Evolutionary conservation across 2,113 vertebrate genomes (phyloP).

Genomic region (Bos indicus): DNA sequence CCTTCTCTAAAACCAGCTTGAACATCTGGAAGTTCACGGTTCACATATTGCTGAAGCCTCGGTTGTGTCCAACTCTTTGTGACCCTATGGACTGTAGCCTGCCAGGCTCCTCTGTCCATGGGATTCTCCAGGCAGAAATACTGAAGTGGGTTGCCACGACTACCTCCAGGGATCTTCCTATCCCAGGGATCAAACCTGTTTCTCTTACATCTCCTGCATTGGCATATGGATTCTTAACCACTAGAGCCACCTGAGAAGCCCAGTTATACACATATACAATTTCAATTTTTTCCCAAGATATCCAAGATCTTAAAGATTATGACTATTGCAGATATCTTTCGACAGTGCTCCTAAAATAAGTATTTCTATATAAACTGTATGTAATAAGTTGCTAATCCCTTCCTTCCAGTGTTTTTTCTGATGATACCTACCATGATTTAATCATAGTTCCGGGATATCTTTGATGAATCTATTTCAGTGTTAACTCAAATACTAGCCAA

Average conservation of each 20-base stretch:
- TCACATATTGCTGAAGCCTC: too few relatives aligned
- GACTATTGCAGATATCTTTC: neutral
- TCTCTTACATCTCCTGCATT: neutral
- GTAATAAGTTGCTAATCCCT: neutral
- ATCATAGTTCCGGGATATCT: neutral
- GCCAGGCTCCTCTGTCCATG: neutral
- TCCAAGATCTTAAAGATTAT: neutral
- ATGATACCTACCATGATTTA: neutral
- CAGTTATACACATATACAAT: neutral
- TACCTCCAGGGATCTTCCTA: neutral
- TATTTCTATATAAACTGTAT: neutral
- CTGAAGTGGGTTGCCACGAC: neutral
- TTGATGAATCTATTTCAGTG: neutral
- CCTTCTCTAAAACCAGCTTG: too few relatives aligned
- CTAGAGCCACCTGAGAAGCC: neutral
- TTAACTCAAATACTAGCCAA: neutral
- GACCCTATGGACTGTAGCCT: neutral
- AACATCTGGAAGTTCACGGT: too few relatives aligned
- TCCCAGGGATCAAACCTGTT: neutral
- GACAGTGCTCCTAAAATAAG: neutral
- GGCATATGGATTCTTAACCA: neutral
- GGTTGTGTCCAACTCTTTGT: neutral
- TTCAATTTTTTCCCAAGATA: neutral
- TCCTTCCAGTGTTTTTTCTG: neutral
- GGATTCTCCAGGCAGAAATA: neutral